Percentiles rank a stretch among this genome's conserved stretches.
Conservation (phyloP, 2,797 vertebrate species). For the Pygocentrus nattereri region DNA sequence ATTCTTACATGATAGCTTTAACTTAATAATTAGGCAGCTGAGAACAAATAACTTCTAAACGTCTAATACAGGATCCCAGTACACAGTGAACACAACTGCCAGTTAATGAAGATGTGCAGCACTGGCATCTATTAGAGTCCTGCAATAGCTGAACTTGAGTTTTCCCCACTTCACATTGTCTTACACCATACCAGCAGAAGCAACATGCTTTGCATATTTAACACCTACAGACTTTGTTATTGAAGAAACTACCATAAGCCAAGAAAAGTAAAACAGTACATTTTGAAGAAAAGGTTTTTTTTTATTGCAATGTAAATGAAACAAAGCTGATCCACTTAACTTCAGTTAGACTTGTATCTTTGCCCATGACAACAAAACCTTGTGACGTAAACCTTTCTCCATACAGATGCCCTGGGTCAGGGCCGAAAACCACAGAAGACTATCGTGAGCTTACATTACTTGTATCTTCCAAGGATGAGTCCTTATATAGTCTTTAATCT, state of each 20-base stretch:
- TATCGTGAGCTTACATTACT: not conserved
- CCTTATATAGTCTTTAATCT: slow-evolving; percentile 38
- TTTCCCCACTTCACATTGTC: too few relatives aligned
- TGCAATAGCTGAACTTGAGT: not conserved
- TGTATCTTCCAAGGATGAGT: not conserved
- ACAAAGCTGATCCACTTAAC: slow-evolving; percentile 16
- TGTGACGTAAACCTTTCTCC: slow-evolving; percentile 6
- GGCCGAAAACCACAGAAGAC: not conserved
- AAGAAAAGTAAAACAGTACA: not conserved
- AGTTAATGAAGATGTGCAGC: not conserved
- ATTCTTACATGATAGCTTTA: not conserved
- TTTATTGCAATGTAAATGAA: slow-evolving; percentile 50
- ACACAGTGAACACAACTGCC: not conserved
- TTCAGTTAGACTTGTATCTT: slow-evolving; percentile 9
- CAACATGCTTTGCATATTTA: not conserved
- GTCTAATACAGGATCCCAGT: not conserved
- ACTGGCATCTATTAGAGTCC: not conserved
- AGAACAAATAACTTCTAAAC: not conserved
- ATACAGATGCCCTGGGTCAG: not conserved
- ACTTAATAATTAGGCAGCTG: not conserved
- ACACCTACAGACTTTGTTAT: not conserved
- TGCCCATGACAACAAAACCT: slow-evolving; percentile 9
- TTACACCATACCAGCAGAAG: not conserved
- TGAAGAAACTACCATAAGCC: not conserved
- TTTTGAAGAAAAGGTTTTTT: slow-evolving; percentile 15